A percentile compares a stretch with the other conserved stretches of the same genome.
phyloP scores from a whole-genome alignment of 2,888 invertebrate genomes.

The Caenorhabditis angaria region DNA sequence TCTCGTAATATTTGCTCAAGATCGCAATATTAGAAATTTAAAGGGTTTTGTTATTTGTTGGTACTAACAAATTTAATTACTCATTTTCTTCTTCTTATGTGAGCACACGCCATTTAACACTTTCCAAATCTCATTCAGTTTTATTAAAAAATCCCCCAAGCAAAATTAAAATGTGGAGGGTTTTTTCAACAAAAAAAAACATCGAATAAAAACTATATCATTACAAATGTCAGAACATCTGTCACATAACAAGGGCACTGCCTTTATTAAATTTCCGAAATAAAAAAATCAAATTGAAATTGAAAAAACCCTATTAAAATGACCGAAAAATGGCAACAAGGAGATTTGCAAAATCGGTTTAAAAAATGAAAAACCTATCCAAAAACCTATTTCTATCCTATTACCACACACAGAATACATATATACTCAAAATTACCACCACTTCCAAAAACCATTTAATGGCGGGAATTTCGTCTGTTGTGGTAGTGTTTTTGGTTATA shows the following conservation, averaged over 20 bases:
- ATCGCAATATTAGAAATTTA: constrained; percentile 45
- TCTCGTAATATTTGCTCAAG: constrained; percentile 29
- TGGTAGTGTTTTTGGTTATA: not conserved
- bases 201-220: not conserved
- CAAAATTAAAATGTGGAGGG: not conserved
- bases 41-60: constrained; percentile 24
- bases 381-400: too few relatives aligned
- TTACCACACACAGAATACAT: constrained; percentile 2
- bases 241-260: too few relatives aligned
- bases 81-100: constrained; percentile 49
- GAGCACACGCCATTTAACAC: constrained; percentile 52
- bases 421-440: not conserved
- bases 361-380: constrained; percentile 14
- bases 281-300: constrained; percentile 4
- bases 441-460: constrained; percentile 1
- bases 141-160: constrained; percentile 4
- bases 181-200: not conserved
- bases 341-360: constrained; percentile 42
- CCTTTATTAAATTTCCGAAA: not conserved
- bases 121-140: constrained; percentile 15
- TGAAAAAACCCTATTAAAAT: constrained; percentile 1
- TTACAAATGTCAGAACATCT: constrained; percentile 1
- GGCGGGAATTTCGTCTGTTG: not conserved
- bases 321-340: constrained; percentile 38
- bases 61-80: constrained; percentile 58